These are phyloP conservation scores for Phalacrocorax aristotelis DNA, from an alignment of 2,113 vertebrate genomes.

Conservation along the genomic window DNA sequence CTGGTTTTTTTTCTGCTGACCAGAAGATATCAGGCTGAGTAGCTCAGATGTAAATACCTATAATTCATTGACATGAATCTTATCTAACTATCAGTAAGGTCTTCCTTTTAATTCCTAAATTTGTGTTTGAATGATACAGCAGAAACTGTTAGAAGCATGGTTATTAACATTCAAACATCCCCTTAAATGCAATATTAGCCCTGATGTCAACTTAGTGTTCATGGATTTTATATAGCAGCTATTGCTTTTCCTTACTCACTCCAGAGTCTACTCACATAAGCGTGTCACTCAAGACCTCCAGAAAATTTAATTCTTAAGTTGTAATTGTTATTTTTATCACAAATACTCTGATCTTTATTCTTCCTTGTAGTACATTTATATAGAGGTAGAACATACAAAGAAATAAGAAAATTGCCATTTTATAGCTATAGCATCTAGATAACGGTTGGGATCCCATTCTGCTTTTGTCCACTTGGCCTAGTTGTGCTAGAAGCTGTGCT, in stretches of 20 bases:
- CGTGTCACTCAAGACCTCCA: background rate
- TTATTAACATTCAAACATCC: background rate
- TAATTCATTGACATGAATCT: background rate
- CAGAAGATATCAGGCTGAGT: background rate
- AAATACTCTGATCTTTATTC: background rate
- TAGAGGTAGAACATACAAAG: background rate
- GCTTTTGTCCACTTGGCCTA: background rate
- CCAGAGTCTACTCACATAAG: background rate
- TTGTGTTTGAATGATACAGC: background rate
- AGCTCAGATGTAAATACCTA: background rate
- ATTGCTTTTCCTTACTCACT: background rate
- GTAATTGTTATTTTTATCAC: background rate
- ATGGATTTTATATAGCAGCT: background rate
- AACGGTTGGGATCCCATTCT: background rate
- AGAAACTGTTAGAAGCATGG: background rate
- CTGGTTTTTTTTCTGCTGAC: background rate
- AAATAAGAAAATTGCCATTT: background rate
- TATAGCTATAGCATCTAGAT: background rate
- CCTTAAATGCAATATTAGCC: background rate
- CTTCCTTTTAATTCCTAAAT: background rate
- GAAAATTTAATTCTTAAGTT: background rate
- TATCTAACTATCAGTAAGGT: background rate
- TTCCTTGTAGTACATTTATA: background rate
- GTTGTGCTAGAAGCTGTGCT: background rate
- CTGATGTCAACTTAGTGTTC: background rate